phyloP scores from a whole-genome alignment of 2,113 vertebrate genomes.

The Pantherophis guttatus region DNA sequence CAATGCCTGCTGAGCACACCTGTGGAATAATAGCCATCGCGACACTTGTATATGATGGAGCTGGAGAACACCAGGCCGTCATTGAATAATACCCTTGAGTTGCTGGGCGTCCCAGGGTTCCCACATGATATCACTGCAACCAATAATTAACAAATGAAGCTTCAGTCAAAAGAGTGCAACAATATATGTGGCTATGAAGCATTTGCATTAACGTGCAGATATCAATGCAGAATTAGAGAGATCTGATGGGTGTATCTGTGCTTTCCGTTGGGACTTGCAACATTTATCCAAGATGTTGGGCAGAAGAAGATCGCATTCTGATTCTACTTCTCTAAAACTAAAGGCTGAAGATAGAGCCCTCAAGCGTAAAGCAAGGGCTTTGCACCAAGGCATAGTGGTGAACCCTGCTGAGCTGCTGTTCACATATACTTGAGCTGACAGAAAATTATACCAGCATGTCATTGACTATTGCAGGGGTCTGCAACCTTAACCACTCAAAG shows the following conservation, averaged over 20 bases:
- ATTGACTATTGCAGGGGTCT: neutral
- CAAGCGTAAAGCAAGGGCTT: neutral
- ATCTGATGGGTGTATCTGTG: neutral
- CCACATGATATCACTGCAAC: constrained; percentile 89
- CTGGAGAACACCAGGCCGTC: constrained; percentile 89
- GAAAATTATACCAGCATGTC: neutral
- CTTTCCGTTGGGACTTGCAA: neutral
- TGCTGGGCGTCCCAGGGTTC: constrained; percentile 92
- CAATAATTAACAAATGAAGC: constrained; percentile 1
- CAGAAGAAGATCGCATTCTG: neutral
- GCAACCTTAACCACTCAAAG: too few species aligned
- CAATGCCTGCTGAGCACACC: constrained; percentile 92
- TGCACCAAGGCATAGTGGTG: neutral
- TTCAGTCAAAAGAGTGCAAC: neutral
- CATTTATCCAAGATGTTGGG: neutral
- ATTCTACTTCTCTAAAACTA: neutral
- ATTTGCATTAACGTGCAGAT: neutral
- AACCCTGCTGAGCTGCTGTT: neutral
- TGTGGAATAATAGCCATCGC: constrained; percentile 90
- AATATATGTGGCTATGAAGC: neutral
- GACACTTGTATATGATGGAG: constrained; percentile 89
- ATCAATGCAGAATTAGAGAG: neutral
- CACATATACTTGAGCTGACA: neutral
- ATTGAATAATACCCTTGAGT: constrained; percentile 82
- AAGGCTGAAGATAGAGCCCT: neutral